phyloP scores from a whole-genome alignment of 2,797 vertebrate genomes.

The Epinephelus awoara region DNA sequence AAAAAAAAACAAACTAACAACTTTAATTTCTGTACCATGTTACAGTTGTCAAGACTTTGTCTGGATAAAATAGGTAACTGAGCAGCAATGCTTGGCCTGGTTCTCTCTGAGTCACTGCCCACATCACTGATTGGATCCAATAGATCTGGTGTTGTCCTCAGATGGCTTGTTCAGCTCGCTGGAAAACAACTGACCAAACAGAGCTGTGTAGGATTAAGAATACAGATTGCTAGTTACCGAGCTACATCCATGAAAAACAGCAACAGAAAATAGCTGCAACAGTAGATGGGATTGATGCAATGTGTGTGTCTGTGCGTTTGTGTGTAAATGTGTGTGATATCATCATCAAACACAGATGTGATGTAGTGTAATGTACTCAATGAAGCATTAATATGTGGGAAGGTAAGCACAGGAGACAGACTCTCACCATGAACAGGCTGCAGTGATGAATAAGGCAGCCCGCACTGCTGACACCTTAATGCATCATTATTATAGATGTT shows the following conservation, averaged over 20 bases:
- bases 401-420: conserved; percentile 66
- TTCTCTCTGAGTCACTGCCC: not conserved
- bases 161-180: not conserved
- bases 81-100: too few species aligned
- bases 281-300: not conserved
- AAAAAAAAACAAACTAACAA: too few species aligned
- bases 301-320: not conserved
- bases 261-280: not conserved
- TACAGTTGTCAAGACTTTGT: not conserved
- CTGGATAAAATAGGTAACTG: not conserved
- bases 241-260: not conserved
- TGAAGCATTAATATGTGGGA: conserved; percentile 72
- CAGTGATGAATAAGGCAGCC: conserved; percentile 87
- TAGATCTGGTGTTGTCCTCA: not conserved
- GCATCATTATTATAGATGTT: conserved; percentile 88
- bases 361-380: conserved; percentile 65
- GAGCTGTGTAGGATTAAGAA: not conserved
- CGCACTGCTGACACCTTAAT: conserved; percentile 84
- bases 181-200: not conserved
- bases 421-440: conserved; percentile 67
- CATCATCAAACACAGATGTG: conserved; percentile 61
- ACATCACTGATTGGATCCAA: not conserved
- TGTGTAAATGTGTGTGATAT: conserved; percentile 11
- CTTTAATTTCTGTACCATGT: not conserved
- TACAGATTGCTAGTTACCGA: not conserved